Conservation (phyloP, 2,888 invertebrate species). For the Spisula subtruncata region DNA sequence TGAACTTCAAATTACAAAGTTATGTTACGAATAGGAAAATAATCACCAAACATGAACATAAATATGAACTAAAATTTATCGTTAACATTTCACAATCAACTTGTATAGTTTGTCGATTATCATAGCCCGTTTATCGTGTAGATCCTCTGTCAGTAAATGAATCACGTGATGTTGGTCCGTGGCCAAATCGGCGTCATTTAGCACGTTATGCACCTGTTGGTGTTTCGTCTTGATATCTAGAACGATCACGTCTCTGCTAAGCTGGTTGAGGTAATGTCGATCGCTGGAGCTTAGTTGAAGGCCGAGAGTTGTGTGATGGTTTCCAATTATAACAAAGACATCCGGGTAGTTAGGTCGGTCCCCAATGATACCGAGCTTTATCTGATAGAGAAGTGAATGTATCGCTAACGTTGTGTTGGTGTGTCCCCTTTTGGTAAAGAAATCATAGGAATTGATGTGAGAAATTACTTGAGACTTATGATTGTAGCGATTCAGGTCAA, state of each 20-base stretch:
- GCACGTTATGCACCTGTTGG: too few species aligned
- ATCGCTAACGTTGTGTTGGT: slow-evolving; percentile 55
- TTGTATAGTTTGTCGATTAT: neutral
- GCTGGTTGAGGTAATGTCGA: slow-evolving; percentile 6
- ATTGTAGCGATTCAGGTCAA: slow-evolving; percentile 43
- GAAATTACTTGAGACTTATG: slow-evolving; percentile 28
- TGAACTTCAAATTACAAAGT: too few species aligned
- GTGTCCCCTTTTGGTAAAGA: neutral
- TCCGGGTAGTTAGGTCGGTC: slow-evolving; percentile 53
- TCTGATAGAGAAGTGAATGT: slow-evolving; percentile 40
- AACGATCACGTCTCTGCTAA: slow-evolving; percentile 57
- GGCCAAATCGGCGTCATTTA: neutral
- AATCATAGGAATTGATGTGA: slow-evolving; percentile 14
- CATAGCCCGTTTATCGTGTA: neutral
- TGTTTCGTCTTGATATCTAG: slow-evolving; percentile 38
- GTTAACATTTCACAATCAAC: neutral
- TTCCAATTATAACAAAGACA: slow-evolving; percentile 57
- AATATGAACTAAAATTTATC: too few species aligned
- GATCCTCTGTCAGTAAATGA: neutral
- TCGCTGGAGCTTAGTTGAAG: slow-evolving; percentile 14
- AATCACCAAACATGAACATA: too few species aligned
- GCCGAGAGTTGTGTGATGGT: neutral
- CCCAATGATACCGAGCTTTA: neutral
- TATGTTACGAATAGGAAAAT: too few species aligned
- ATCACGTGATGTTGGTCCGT: slow-evolving; percentile 35